Evolutionary conservation across 2,888 invertebrate genomes (phyloP).

Genomic region (Drosophila phalerata): DNA sequence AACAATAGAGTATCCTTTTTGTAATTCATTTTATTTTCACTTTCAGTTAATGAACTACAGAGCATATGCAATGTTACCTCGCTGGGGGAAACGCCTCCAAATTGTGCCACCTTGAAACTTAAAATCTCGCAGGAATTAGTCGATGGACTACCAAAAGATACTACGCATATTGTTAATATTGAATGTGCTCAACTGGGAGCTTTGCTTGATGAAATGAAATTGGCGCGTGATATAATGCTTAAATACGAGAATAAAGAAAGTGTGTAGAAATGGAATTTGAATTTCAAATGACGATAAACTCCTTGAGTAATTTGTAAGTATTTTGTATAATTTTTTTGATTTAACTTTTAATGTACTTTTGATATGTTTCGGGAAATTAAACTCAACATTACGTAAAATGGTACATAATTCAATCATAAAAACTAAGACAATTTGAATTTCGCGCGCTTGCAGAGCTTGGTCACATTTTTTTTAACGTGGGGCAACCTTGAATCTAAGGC

Average conservation of each 20-base stretch:
- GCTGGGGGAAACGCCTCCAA: conserved; percentile 69
- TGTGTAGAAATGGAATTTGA: conserved; percentile 34
- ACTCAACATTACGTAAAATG: no score
- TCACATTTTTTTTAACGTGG: no score
- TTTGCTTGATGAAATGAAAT: conserved; percentile 83
- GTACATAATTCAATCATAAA: no score
- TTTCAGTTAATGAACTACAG: conserved; percentile 84
- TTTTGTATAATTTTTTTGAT: no score
- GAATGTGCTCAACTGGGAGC: conserved; percentile 81
- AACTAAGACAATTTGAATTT: no score
- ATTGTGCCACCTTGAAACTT: conserved; percentile 83
- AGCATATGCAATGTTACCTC: conserved; percentile 72
- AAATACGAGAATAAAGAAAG: conserved; percentile 74
- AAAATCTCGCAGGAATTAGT: conserved; percentile 83
- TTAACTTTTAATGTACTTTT: no score
- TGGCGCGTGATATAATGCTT: conserved; percentile 80
- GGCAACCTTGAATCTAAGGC: no score
- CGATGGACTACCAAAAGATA: conserved; percentile 80
- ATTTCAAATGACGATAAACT: no score
- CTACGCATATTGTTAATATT: conserved; percentile 83
- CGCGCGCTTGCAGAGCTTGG: no score
- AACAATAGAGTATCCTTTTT: neutral
- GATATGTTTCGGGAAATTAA: no score
- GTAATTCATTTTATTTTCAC: neutral
- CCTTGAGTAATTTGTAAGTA: no score